These are phyloP conservation scores for Pheosia gnoma DNA, from an alignment of 2,888 invertebrate genomes.

Conservation along the genomic window DNA sequence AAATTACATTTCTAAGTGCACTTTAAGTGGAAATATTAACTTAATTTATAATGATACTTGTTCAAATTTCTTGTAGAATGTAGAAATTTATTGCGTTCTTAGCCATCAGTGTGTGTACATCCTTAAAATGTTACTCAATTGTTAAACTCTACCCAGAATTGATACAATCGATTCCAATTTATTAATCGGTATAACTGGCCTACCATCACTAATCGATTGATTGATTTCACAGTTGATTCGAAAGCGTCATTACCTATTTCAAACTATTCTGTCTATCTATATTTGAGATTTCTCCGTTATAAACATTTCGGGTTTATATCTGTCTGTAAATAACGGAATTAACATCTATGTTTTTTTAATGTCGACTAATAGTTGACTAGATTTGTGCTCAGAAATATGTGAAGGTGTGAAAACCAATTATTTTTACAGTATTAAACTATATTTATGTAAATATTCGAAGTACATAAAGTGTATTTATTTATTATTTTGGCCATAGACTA, in stretches of 20 bases:
- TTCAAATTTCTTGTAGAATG: too few species aligned
- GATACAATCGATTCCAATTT: slow-evolving; percentile 50
- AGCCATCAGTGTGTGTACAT: slow-evolving; percentile 20
- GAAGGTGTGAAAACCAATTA: slow-evolving; percentile 19
- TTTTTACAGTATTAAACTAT: slow-evolving; percentile 12
- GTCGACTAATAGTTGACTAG: slow-evolving; percentile 17
- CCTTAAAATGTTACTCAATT: slow-evolving; percentile 25
- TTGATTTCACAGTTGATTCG: slow-evolving; percentile 58
- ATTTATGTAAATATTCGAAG: slow-evolving; percentile 18
- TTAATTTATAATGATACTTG: too few species aligned
- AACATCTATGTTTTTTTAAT: slow-evolving; percentile 32
- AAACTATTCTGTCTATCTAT: slow-evolving; percentile 37
- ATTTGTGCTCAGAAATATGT: slow-evolving; percentile 14
- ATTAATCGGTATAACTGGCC: slow-evolving; percentile 37
- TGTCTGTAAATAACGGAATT: slow-evolving; percentile 33
- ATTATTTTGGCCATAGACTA: background rate
- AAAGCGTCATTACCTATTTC: slow-evolving; percentile 44
- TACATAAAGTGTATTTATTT: background rate
- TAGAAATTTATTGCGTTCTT: background rate
- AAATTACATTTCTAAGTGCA: background rate
- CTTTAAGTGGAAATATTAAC: background rate
- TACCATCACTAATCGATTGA: slow-evolving; percentile 49
- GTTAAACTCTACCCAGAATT: slow-evolving; percentile 38
- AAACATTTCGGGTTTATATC: slow-evolving; percentile 27
- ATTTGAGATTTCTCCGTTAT: slow-evolving; percentile 48